Conservation (phyloP, 2,113 vertebrate species). For the Macrotus californicus region DNA sequence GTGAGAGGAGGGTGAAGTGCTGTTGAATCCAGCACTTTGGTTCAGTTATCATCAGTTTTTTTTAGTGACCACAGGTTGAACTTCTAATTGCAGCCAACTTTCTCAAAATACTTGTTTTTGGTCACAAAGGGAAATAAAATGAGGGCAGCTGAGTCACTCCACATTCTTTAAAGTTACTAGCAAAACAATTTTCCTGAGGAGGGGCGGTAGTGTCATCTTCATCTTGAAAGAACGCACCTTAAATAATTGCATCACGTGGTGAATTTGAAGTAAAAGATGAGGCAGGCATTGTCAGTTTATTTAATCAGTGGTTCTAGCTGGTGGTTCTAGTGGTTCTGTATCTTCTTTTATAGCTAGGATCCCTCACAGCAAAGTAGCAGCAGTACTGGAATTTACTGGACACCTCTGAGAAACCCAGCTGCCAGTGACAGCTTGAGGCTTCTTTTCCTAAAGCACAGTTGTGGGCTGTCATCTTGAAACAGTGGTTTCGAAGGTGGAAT, state of each 20-base stretch:
- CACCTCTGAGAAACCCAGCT: not conserved
- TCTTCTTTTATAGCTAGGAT: not conserved
- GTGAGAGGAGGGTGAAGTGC: not conserved
- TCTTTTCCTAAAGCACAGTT: not conserved
- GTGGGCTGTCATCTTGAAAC: not conserved
- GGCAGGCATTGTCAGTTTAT: not conserved
- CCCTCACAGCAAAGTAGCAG: not conserved
- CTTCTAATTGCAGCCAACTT: constrained; percentile 40
- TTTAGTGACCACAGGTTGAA: constrained; percentile 57
- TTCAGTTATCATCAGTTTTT: not conserved
- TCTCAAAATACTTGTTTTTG: constrained; percentile 47
- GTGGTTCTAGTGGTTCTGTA: not conserved
- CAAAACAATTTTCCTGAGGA: constrained; percentile 43
- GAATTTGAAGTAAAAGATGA: not conserved
- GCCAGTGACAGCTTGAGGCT: not conserved
- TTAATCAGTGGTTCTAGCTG: not conserved
- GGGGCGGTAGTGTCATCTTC: not conserved
- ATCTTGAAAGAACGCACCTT: not conserved
- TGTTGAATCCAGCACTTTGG: not conserved
- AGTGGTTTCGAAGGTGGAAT: not conserved
- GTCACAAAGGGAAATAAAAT: constrained; percentile 50
- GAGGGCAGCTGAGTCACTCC: constrained; percentile 28
- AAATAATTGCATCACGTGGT: not conserved
- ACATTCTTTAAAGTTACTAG: constrained; percentile 41
- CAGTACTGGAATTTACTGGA: not conserved